phyloP scores from a whole-genome alignment of 2,113 vertebrate genomes.

The Polypterus senegalus region DNA sequence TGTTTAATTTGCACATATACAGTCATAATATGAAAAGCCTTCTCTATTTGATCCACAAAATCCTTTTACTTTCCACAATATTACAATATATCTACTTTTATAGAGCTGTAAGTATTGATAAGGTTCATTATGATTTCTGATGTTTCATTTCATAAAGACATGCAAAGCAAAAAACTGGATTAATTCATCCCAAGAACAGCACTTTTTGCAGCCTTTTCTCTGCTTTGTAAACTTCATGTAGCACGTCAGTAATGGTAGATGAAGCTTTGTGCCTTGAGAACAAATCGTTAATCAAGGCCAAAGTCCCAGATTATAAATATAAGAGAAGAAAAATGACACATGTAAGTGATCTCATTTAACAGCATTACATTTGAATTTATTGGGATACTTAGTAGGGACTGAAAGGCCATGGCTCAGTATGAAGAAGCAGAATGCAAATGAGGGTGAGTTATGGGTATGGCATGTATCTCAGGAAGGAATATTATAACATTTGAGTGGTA shows the following conservation, averaged over 20 bases:
- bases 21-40: too few relatives aligned
- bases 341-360: conserved; percentile 61
- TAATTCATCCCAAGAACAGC: too few relatives aligned
- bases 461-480: conserved; percentile 23
- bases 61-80: too few relatives aligned
- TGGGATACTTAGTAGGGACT: conserved; percentile 52
- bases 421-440: conserved; percentile 31
- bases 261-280: conserved; percentile 36
- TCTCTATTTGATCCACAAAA: too few relatives aligned
- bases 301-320: conserved; percentile 60
- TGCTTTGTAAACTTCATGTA: conserved; percentile 1
- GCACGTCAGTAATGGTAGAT: conserved; percentile 36
- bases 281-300: conserved; percentile 66
- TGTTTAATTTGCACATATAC: too few relatives aligned
- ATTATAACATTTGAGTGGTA: conserved; percentile 21
- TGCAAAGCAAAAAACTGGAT: too few relatives aligned
- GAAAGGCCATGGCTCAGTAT: conserved; percentile 31
- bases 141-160: too few relatives aligned
- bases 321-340: conserved; percentile 54
- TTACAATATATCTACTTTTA: too few relatives aligned
- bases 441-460: conserved; percentile 34
- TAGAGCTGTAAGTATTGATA: too few relatives aligned
- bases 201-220: neutral
- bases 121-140: too few relatives aligned
- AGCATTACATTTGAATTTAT: conserved; percentile 61